Base-by-base conservation (phyloP, 92 coral and sea anemone genomes). In the Epizoanthus fatuus region DNA sequence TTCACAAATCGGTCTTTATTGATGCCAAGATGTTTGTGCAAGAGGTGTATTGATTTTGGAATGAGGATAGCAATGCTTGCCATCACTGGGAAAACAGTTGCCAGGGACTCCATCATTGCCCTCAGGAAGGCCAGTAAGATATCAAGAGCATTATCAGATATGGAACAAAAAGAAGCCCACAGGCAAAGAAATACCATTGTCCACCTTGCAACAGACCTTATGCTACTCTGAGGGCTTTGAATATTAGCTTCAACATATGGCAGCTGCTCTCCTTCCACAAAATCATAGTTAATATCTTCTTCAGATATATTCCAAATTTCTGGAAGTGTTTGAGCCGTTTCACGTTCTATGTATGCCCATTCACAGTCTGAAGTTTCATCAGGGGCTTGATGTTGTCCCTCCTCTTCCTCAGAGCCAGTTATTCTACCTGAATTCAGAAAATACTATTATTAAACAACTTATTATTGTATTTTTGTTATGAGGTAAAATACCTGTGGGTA, bases 71-170 rank as follows among this genome's bases (percentile, higher is more conserved):
- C 92, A 63, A 83, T 42, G 25, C 68, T 79, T 59, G 92, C 71
- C 53, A 86, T 79, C 59, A n/a, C 57, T 10, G 92, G 89, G 47
- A 88, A 42, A 54, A 88, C 45, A 32, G 79, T 77, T 11, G 66
- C 92, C 35, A 88, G n/a, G 0, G 84, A 88, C 29, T 88, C 90
- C 40, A 91, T 67, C 16, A 91, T 45, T 3, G 86, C 80, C 72
- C 79, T 72, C 22, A 88, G 58, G 44, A 88, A 88, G 16, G 64
- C 57, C 0, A 88, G 72, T 25, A 91, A 69, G 12, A 88, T 75
- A 55, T 88, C 90, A 53, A 84, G 77, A 7, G 95, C 95, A 88
- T 88, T 88, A 47, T 91, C 92, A 49, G 92, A 88, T 69, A 91
- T 84, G 1, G 84, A 75, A 80, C 92, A 91, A 56, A 83, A 91